These are phyloP conservation scores for Strix uralensis DNA, from an alignment of 2,113 vertebrate genomes.

Conservation along the genomic window DNA sequence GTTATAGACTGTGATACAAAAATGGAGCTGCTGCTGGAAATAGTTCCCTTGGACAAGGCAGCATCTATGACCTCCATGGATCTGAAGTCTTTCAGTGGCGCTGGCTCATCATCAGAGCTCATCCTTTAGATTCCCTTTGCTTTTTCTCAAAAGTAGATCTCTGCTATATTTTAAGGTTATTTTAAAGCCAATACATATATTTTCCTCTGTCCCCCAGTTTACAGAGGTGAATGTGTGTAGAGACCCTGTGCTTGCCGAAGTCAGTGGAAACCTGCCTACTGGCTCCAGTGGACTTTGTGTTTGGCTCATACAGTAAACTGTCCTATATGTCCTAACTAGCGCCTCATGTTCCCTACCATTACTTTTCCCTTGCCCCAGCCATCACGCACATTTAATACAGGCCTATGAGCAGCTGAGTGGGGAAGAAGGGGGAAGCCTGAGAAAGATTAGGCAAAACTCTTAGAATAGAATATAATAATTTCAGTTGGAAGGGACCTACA, in stretches of 20 bases:
- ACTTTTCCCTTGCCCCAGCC: background rate
- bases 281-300: background rate
- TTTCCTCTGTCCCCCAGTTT: background rate
- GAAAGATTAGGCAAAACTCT: background rate
- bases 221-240: background rate
- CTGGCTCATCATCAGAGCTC: background rate
- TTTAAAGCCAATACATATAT: background rate
- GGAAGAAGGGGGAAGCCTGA: background rate
- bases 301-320: background rate
- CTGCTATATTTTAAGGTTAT: background rate
- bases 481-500: background rate
- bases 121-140: background rate
- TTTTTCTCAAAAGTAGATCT: background rate
- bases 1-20: background rate
- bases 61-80: rapidly evolving
- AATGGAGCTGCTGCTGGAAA: background rate
- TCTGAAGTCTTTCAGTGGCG: background rate
- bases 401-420: background rate
- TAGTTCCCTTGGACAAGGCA: background rate
- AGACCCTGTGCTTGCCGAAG: background rate
- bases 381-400: background rate
- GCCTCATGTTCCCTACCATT: background rate
- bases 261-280: background rate
- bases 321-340: background rate
- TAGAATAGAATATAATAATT: background rate